A percentile compares a stretch with the other conserved stretches of the same genome.
Conservation (phyloP, 2,797 vertebrate genomes). For the Sebastolobus alascanus region DNA sequence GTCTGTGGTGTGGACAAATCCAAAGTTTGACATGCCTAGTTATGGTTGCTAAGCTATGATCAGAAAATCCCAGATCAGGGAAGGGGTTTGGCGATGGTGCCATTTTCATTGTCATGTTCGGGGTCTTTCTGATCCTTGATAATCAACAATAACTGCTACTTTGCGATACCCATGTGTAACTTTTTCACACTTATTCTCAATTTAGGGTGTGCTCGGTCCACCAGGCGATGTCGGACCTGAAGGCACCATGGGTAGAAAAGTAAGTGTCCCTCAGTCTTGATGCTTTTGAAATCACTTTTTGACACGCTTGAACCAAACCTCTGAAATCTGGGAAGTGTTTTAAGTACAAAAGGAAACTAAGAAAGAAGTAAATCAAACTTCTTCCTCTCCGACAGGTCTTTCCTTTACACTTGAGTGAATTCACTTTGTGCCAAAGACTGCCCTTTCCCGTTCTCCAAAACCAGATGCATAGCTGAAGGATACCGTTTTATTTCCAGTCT, state of each 20-base stretch:
- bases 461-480: constrained; percentile 42
- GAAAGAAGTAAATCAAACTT: constrained; percentile 6
- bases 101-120: neutral
- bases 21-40: neutral
- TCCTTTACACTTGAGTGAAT: constrained; percentile 17
- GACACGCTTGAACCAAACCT: neutral
- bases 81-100: neutral
- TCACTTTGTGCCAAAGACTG: constrained; percentile 2
- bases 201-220: constrained; percentile 88
- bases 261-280: constrained; percentile 65
- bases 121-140: neutral
- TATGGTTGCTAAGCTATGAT: neutral
- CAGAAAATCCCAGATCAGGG: neutral
- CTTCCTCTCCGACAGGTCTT: neutral
- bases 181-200: neutral
- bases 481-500: constrained; percentile 28
- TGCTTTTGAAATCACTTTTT: constrained; percentile 4
- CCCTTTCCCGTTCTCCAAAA: constrained; percentile 29
- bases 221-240: constrained; percentile 88
- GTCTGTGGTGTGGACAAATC: neutral
- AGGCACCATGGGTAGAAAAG: constrained; percentile 89
- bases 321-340: constrained; percentile 8
- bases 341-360: constrained; percentile 1
- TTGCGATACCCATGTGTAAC: neutral
- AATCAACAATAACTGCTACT: neutral